Percentiles rank a stretch among this genome's conserved stretches.
Evolutionary conservation across 2,888 invertebrate species (phyloP).

Genomic region (Steinernema hermaphroditum): DNA sequence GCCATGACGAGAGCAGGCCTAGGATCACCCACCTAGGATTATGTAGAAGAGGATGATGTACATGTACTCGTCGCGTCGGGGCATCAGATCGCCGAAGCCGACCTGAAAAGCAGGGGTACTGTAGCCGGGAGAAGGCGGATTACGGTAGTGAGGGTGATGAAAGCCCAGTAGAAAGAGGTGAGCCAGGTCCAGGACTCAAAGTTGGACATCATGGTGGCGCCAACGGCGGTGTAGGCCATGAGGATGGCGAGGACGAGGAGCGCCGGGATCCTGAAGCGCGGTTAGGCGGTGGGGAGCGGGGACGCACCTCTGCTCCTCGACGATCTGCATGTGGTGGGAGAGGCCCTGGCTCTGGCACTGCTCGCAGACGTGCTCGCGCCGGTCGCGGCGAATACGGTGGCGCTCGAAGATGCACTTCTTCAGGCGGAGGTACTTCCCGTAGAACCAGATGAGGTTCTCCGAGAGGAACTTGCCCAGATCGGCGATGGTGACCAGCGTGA

Average conservation of each 20-base stretch:
- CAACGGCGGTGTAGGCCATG: conserved; percentile 65
- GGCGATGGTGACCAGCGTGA: conserved; percentile 66
- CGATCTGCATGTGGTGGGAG: conserved; percentile 56
- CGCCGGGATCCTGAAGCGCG: conserved; percentile 62
- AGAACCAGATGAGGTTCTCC: conserved; percentile 66
- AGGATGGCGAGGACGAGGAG: conserved; percentile 64
- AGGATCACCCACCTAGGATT: conserved; percentile 52
- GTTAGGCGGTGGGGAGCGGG: too few relatives aligned
- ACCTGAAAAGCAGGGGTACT: conserved; percentile 49
- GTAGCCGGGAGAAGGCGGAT: conserved; percentile 26
- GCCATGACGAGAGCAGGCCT: too few relatives aligned
- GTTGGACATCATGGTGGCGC: conserved; percentile 65
- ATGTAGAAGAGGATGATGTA: conserved; percentile 66
- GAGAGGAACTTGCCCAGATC: conserved; percentile 66
- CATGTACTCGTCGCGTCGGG: conserved; percentile 64
- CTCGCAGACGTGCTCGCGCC: conserved; percentile 61
- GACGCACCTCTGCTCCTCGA: conserved; percentile 61
- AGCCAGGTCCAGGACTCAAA: conserved; percentile 66
- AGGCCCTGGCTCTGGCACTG: conserved; percentile 62
- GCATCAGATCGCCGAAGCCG: conserved; percentile 67
- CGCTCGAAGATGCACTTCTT: conserved; percentile 45
- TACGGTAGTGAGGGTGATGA: conserved; percentile 67
- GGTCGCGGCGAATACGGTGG: conserved; percentile 36
- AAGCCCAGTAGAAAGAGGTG: conserved; percentile 67
- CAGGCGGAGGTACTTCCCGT: conserved; percentile 61